A percentile compares a stretch with the other conserved stretches of the same genome.
Evolutionary conservation across 2,888 invertebrate species (phyloP).

Genomic region (Formica aserva): DNA sequence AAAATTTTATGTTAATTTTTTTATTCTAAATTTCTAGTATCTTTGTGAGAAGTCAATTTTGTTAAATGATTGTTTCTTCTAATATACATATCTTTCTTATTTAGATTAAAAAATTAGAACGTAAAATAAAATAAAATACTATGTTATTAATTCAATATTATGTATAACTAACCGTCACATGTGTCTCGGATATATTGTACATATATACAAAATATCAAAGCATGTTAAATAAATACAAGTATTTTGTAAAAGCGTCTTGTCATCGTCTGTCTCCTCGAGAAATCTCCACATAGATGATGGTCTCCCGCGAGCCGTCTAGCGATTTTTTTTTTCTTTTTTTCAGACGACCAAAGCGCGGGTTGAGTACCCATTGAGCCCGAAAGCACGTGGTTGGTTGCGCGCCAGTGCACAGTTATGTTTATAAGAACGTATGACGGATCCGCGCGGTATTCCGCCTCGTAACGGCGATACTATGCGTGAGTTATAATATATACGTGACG

Average conservation of each 20-base stretch:
- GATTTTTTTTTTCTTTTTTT: constrained; percentile 54
- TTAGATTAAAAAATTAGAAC: background rate
- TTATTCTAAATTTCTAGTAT: background rate
- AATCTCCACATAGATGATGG: background rate
- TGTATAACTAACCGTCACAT: background rate
- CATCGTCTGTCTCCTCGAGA: background rate
- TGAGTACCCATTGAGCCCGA: constrained; percentile 72
- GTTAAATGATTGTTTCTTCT: background rate
- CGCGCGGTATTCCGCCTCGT: constrained; percentile 72
- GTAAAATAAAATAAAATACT: background rate
- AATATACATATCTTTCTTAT: background rate
- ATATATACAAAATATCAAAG: background rate
- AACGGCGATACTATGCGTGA: constrained; percentile 70
- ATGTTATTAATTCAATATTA: no score
- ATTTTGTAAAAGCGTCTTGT: background rate
- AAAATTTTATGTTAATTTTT: background rate
- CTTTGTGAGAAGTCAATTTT: background rate
- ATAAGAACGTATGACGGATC: constrained; percentile 74
- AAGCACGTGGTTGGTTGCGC: constrained; percentile 81
- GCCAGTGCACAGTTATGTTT: constrained; percentile 80
- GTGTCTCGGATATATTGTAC: background rate
- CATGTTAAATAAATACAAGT: background rate
- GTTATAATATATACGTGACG: constrained; percentile 51
- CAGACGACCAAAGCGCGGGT: background rate
- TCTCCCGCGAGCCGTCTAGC: constrained; percentile 2